phyloP scores from a whole-genome alignment of 2,113 vertebrate genomes.

The Eurypyga helias region DNA sequence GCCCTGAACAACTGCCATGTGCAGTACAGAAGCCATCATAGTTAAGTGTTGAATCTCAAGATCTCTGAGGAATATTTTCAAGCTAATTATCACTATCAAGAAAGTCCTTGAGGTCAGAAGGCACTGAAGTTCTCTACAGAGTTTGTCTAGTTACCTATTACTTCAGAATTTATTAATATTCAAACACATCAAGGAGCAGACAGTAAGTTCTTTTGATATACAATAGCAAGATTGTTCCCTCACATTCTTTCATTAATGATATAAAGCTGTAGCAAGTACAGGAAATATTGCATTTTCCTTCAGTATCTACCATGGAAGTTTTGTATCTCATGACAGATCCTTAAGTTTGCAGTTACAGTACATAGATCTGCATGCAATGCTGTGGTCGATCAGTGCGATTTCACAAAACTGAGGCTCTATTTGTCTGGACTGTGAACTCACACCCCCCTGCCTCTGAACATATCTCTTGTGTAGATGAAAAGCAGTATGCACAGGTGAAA shows the following conservation, averaged over 20 bases:
- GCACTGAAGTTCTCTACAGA: conserved; percentile 29
- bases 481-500: not conserved
- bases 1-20: conserved; percentile 41
- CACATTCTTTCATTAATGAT: not conserved
- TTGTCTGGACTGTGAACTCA: not conserved
- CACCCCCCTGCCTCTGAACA: not conserved
- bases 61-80: conserved; percentile 64
- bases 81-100: conserved; percentile 67
- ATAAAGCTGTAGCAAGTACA: not conserved
- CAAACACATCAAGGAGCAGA: conserved; percentile 11
- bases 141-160: conserved; percentile 47
- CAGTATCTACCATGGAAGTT: not conserved
- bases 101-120: conserved; percentile 54
- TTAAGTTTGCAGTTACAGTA: not conserved
- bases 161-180: conserved; percentile 58
- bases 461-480: not conserved
- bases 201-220: not conserved
- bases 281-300: not conserved
- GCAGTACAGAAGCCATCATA: conserved; percentile 30
- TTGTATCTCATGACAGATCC: not conserved
- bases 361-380: not conserved
- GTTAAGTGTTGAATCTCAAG: conserved; percentile 19
- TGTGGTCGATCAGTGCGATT: not conserved
- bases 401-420: not conserved
- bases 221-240: not conserved